These are phyloP conservation scores for Aphidius colemani DNA, from an alignment of 2,888 invertebrate genomes.

Conservation along the genomic window DNA sequence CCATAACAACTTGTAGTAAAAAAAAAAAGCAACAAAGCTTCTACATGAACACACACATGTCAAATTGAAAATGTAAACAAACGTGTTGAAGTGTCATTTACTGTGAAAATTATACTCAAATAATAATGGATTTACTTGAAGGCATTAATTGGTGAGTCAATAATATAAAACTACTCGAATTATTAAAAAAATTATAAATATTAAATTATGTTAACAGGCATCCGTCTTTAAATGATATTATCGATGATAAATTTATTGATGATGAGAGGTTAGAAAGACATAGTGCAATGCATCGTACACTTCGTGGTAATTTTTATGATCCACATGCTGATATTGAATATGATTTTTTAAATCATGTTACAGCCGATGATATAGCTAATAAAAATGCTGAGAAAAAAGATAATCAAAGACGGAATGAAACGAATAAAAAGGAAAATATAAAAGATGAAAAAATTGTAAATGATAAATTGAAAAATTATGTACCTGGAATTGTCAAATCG, in stretches of 20 bases:
- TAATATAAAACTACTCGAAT: not conserved
- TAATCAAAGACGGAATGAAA: not conserved
- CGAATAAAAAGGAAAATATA: not conserved
- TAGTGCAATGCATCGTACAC: constrained; percentile 46
- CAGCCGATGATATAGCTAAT: constrained; percentile 22
- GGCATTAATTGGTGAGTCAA: constrained; percentile 46
- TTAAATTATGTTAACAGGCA: constrained; percentile 37
- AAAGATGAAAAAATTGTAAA: not conserved
- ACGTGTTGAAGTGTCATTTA: not conserved
- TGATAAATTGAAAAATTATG: not conserved
- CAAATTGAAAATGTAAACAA: not conserved
- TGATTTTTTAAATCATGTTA: constrained; percentile 34
- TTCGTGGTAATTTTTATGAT: constrained; percentile 44
- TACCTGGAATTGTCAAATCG: constrained; percentile 40
- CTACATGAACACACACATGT: not conserved
- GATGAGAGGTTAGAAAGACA: constrained; percentile 44
- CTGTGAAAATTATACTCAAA: not conserved
- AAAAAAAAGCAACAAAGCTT: not conserved
- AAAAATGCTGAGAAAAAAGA: constrained; percentile 1
- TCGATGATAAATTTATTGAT: constrained; percentile 47
- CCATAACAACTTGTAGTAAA: no score
- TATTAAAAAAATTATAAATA: not conserved
- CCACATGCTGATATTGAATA: constrained; percentile 43
- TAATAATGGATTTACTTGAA: constrained; percentile 46
- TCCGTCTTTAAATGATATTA: constrained; percentile 46